Base-by-base conservation (phyloP, 37 sponge, comb jelly and placozoan species). In the Ianthella basta region DNA sequence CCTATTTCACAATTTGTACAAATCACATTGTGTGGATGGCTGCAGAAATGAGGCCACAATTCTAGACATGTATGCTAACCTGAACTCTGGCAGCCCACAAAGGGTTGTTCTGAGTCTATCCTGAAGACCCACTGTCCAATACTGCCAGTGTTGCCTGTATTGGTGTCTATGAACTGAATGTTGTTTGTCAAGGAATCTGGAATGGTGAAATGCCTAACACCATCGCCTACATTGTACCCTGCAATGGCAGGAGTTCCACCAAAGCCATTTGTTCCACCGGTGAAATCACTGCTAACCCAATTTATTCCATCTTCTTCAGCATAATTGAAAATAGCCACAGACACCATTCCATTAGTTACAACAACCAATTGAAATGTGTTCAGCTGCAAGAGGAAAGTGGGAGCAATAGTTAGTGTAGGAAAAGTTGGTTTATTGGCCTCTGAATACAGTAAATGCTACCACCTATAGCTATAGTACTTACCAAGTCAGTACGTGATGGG, bases 321-420 rank as follows among this genome's bases (percentile, higher is more conserved):
- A 38, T 64, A 83, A 1, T 40, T 37, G 68, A 67, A 83, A 25
- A 83, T 83, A 25, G 68, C 83, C 15, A 34, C 37, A 38, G 83
- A 83, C 64, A 20, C 2, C 3, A 15, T 23, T 3, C 83, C 68
- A 83, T 83, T 65, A 38, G 83, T 83, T 67, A 69, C 61, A 64
- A 83, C 24, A 14, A 83, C 68, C 20, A 61, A 37, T 24, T 83
- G 83, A 57, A 75, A 75, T 10, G 78, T 75, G 78, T 75, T 75
- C 4, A 27, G 25, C 64, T 61, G 64, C 64, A 61, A 13, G 29
- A 13, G 10, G 4, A 61, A 61, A 27, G n/a, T n/a, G n/a, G n/a
- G n/a, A n/a, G n/a, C n/a, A 61, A 6, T 13, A 61, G 14, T 3
- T 13, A 61, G 4, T 4, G 27, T 34, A 32, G 8, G 27, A 13